A percentile compares a stretch with the other conserved stretches of the same genome.
Evolutionary conservation across 2,797 vertebrate genomes (phyloP).

Genomic region (Garrulus glandarius): DNA sequence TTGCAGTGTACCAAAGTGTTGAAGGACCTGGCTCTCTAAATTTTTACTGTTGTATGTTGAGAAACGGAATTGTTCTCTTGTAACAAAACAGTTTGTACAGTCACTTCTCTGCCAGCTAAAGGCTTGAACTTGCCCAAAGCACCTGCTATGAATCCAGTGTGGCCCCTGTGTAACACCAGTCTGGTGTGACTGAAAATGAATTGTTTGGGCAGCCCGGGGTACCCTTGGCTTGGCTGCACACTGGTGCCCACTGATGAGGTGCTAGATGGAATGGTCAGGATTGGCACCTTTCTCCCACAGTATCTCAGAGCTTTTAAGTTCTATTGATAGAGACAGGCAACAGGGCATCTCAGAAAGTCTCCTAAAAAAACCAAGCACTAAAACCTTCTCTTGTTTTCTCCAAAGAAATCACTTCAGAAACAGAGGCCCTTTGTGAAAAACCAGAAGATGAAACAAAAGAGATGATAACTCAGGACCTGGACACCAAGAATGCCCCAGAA

Average conservation of each 20-base stretch:
- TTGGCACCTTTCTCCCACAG: neutral
- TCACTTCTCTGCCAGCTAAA: neutral
- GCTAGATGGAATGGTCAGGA: neutral
- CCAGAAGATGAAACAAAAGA: constrained; percentile 87
- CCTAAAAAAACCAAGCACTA: neutral
- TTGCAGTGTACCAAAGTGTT: neutral
- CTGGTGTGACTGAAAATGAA: neutral
- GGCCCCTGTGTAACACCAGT: neutral
- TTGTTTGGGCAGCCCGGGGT: neutral
- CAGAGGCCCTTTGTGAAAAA: constrained; percentile 91
- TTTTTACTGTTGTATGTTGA: neutral
- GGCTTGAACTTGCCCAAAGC: neutral
- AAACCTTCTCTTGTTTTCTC: neutral
- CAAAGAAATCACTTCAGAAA: constrained; percentile 94
- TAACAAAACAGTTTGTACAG: neutral
- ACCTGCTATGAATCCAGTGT: neutral
- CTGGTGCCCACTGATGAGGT: neutral
- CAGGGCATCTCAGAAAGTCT: neutral
- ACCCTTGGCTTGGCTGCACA: neutral
- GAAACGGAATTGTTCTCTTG: neutral
- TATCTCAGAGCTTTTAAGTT: neutral
- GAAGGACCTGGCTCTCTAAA: neutral
- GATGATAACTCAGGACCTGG: constrained; percentile 68
- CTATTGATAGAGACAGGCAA: neutral
- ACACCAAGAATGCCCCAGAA: constrained; percentile 52